phyloP scores from a whole-genome alignment of 2,888 invertebrate genomes.

The Drosophila mettleri region DNA sequence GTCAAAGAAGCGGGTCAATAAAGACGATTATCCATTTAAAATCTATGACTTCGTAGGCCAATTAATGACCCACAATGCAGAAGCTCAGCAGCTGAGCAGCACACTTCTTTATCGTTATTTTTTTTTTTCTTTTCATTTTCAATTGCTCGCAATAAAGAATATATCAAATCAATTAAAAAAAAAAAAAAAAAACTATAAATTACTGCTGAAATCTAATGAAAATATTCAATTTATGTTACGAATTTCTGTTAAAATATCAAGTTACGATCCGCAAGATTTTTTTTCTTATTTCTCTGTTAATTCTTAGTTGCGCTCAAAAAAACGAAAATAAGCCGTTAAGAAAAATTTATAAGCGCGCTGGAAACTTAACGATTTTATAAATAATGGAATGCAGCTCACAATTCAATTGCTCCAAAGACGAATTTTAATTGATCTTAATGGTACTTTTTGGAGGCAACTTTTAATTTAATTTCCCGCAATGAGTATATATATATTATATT shows the following conservation, averaged over 20 bases:
- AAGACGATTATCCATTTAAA: conserved; percentile 74
- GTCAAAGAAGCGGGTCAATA: conserved; percentile 66
- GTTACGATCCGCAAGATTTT: conserved; percentile 29
- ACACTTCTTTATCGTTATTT: background rate
- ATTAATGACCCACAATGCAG: conserved; percentile 59
- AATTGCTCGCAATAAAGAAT: conserved; percentile 61
- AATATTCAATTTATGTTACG: conserved; percentile 51
- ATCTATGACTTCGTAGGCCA: conserved; percentile 55
- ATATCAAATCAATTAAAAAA: conserved; percentile 64
- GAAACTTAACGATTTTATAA: conserved; percentile 31
- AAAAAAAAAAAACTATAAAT: conserved; percentile 48
- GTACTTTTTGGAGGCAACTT: conserved; percentile 20
- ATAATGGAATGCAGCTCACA: conserved; percentile 39
- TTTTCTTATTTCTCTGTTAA: conserved; percentile 7
- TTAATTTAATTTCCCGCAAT: conserved; percentile 20
- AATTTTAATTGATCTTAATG: conserved; percentile 27
- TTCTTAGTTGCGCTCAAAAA: background rate
- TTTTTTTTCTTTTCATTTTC: conserved; percentile 23
- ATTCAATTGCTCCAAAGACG: conserved; percentile 26
- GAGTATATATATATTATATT: conserved; percentile 6
- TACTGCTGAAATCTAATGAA: conserved; percentile 63
- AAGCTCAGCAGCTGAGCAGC: conserved; percentile 13
- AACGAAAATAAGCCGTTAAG: conserved; percentile 9
- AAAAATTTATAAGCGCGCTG: conserved; percentile 11
- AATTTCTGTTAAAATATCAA: conserved; percentile 34